Base-by-base conservation (phyloP, 2,888 invertebrate species). In the Pimpla rufipes region DNA sequence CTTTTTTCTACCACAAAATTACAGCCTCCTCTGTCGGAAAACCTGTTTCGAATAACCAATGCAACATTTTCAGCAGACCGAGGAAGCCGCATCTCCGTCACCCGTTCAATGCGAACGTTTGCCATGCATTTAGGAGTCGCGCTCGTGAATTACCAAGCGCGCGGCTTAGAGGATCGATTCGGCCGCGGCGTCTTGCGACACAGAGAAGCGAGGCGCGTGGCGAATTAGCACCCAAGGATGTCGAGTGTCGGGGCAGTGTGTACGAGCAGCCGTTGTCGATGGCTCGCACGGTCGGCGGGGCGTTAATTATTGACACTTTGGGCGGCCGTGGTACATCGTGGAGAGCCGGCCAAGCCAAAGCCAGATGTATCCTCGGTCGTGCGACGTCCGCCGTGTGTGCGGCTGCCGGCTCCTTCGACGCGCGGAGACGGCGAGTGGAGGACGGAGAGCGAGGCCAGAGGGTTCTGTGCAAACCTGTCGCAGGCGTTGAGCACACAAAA, bases 221-320 rank as follows among this genome's bases (percentile, higher is more conserved):
- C 16, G 37, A 62, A 62, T 62, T 62, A 62, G 37, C 37, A 62
- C 37, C 62, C 40, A 37, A 62, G 62, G 62, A 62, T 62, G 40
- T 18, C n/a, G 13, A 18, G 13, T 45, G 68, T 55, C 52, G 45
- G 37, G 29, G 16, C 37, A 62, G 45, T 57, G 57, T 73, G 73
- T 78, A 67, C 62, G 66, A 50, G 50, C 23, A 78, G 73, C 45
- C 42, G 50, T 23, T 52, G 23, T 68, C 73, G 77, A 74, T 76
- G 42, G 74, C 47, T 81, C 71, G 83, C 75, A 57, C 70, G 78
- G 74, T 79, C 71, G 79, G 76, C 37, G 74, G 75, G 68, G 79
- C 84, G 84, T 84, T 84, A 86, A 86, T 86, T 86, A 86, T 85
- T 85, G 83, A 85, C 86, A 84, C 85, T 78, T 81, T 81, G 66